Evolutionary conservation across 1,140 invertebrate genomes (phyloP).

Genomic region (Melanaphis sacchari): DNA sequence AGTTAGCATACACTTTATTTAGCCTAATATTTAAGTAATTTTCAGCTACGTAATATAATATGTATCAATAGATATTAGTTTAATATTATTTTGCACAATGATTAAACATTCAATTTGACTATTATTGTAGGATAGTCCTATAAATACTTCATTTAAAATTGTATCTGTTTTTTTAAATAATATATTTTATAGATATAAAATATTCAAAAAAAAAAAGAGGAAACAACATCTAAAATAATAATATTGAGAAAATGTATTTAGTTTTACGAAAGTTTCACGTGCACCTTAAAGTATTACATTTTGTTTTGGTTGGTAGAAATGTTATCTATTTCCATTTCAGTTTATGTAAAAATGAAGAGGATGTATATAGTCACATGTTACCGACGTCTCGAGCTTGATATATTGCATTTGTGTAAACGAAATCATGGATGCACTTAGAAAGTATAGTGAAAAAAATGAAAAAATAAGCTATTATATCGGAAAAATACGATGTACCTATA

Average conservation of each 20-base stretch:
- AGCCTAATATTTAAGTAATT: too few relatives aligned
- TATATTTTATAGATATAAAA: not conserved
- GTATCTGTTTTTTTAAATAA: too few relatives aligned
- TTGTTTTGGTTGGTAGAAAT: not conserved
- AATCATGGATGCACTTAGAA: not conserved
- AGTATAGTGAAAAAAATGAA: not conserved
- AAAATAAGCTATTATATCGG: not conserved
- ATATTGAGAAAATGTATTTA: not conserved
- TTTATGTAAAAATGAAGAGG: not conserved
- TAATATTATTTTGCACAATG: too few relatives aligned
- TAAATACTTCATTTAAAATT: not conserved
- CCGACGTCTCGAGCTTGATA: not conserved
- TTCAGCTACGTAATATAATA: too few relatives aligned
- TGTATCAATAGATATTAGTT: too few relatives aligned
- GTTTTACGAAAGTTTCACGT: not conserved
- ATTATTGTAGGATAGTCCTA: not conserved
- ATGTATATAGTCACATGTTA: not conserved
- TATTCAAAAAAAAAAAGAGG: not conserved
- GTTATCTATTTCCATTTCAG: not conserved
- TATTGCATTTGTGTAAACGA: not conserved
- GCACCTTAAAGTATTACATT: not conserved
- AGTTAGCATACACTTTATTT: too few relatives aligned
- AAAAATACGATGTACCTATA: not conserved
- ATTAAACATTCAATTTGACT: too few relatives aligned
- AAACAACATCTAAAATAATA: not conserved